These are phyloP conservation scores for Metridium senile DNA, from an alignment of 92 coral and sea anemone genomes.

Conservation along the genomic window DNA sequence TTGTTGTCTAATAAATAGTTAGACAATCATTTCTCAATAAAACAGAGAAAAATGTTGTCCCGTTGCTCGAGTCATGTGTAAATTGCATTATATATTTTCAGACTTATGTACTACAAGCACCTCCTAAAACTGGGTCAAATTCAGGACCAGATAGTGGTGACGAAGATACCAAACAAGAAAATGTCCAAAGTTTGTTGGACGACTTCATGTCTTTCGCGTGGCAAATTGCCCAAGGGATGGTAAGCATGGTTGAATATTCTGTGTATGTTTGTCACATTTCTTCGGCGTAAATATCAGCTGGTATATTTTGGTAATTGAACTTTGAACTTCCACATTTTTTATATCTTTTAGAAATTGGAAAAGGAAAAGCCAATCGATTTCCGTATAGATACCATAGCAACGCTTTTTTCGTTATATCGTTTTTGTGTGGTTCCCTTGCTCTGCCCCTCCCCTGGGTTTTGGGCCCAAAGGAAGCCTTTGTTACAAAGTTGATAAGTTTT, in stretches of 20 bases:
- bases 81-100: not conserved
- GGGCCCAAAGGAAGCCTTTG: not conserved
- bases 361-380: too few species aligned
- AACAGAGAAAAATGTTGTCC: not conserved
- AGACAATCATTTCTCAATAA: too few species aligned
- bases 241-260: not conserved
- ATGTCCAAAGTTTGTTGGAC: not conserved
- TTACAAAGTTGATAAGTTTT: not conserved
- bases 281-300: too few species aligned
- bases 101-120: not conserved
- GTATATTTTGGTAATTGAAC: not conserved
- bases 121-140: not conserved
- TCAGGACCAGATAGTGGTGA: not conserved
- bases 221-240: slow-evolving; percentile 22
- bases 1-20: too few species aligned
- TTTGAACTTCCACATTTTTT: too few species aligned
- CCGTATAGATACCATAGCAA: too few species aligned
- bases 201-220: slow-evolving; percentile 8
- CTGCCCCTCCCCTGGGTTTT: not conserved
- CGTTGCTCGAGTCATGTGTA: not conserved
- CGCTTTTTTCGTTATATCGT: too few species aligned
- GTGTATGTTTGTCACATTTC: not conserved
- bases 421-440: not conserved
- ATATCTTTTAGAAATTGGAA: too few species aligned
- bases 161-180: not conserved